These are phyloP conservation scores for Rhaphigaster nebulosa DNA, from an alignment of 2,888 invertebrate genomes.

Conservation along the genomic window DNA sequence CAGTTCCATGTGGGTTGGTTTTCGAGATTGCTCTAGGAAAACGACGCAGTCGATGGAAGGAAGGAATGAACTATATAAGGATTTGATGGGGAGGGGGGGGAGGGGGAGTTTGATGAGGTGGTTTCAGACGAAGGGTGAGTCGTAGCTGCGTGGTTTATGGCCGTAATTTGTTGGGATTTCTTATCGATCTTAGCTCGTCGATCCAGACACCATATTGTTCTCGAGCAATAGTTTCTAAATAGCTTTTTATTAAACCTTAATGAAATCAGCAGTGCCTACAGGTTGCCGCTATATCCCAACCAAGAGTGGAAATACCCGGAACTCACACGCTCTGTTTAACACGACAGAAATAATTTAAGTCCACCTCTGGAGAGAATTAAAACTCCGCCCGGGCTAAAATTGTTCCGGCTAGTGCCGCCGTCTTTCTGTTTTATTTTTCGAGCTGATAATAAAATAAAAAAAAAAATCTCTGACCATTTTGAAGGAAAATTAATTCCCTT, in stretches of 20 bases:
- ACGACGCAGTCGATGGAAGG: background rate
- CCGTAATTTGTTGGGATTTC: background rate
- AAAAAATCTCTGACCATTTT: background rate
- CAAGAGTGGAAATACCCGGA: background rate
- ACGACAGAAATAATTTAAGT: background rate
- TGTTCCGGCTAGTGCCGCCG: background rate
- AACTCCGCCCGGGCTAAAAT: background rate
- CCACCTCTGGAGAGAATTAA: background rate
- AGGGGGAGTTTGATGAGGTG: background rate
- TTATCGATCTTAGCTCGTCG: background rate
- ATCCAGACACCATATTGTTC: background rate
- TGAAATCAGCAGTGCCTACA: background rate
- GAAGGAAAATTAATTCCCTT: background rate
- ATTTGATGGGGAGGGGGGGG: background rate
- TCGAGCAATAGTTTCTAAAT: background rate
- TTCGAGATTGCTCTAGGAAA: background rate
- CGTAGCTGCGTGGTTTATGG: background rate
- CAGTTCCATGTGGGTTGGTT: background rate
- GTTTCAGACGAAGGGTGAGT: background rate
- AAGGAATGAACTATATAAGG: background rate
- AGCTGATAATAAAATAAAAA: background rate
- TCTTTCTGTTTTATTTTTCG: background rate
- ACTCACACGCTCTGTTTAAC: background rate
- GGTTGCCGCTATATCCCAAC: background rate
- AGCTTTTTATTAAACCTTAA: conserved; percentile 9